Conservation (phyloP, 2,113 vertebrate genomes). For the Cottus gobio region DNA sequence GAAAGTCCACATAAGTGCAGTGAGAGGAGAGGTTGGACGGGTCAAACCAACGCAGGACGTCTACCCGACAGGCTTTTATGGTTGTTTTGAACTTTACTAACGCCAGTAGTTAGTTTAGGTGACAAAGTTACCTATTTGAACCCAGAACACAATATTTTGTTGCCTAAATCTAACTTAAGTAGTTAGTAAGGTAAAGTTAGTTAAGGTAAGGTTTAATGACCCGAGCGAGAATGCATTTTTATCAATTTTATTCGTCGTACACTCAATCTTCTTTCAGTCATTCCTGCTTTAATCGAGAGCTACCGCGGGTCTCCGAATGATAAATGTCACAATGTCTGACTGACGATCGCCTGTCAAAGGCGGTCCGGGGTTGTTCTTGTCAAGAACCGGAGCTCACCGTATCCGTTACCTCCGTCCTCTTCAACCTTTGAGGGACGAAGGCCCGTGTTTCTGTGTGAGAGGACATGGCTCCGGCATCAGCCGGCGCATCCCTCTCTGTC, state of each 20-base stretch:
- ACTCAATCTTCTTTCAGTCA: not conserved
- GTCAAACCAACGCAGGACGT: not conserved
- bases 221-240: not conserved
- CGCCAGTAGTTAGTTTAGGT: not conserved
- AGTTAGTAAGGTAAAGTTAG: too few relatives aligned
- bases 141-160: not conserved
- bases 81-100: not conserved
- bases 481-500: conserved; percentile 70
- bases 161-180: too few relatives aligned
- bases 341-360: conserved; percentile 60
- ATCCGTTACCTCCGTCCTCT: conserved; percentile 76
- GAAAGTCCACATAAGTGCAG: not conserved
- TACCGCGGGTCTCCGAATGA: conserved; percentile 25
- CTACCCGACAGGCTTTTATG: not conserved
- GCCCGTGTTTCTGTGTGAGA: conserved; percentile 68
- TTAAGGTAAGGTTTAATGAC: not conserved
- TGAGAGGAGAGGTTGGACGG: too few relatives aligned
- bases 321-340: conserved; percentile 45
- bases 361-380: conserved; percentile 55
- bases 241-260: not conserved
- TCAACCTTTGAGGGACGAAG: conserved; percentile 74
- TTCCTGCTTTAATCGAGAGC: not conserved
- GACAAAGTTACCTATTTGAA: not conserved
- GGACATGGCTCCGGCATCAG: conserved; percentile 74
- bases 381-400: conserved; percentile 56